A percentile compares a stretch with the other conserved stretches of the same genome.
Conservation (phyloP, 2,113 vertebrate species). For the Nyctibius bracteatus region DNA sequence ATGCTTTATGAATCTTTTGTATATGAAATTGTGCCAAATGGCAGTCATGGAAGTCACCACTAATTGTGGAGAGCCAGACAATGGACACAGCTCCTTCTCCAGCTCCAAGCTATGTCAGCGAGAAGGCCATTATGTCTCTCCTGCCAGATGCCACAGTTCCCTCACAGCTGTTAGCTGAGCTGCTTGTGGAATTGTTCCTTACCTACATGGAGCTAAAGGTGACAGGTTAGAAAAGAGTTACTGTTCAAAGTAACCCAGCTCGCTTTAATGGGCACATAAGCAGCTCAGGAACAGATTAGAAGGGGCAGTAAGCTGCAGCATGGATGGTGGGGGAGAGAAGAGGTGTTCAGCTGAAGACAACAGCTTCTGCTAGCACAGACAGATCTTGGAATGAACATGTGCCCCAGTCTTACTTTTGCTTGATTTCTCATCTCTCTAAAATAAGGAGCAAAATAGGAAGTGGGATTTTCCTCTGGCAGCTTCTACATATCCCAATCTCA, state of each 20-base stretch:
- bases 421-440: neutral
- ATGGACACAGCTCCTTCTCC: neutral
- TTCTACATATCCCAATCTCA: neutral
- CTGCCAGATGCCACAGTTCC: neutral
- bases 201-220: neutral
- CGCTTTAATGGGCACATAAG: accelerated
- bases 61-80: neutral
- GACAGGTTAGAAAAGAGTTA: neutral
- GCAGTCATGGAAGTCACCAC: neutral
- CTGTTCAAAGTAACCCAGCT: neutral
- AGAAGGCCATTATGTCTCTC: neutral
- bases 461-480: neutral
- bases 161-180: neutral
- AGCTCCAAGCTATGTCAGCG: neutral
- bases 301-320: neutral
- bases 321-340: neutral
- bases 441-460: neutral
- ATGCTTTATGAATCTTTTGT: neutral
- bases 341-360: neutral
- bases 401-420: neutral
- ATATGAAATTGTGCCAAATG: neutral
- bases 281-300: neutral
- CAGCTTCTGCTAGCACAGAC: neutral
- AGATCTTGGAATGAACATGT: neutral
- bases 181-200: neutral